Conservation (phyloP, 2,797 vertebrate genomes). For the Rhinophrynus dorsalis region DNA sequence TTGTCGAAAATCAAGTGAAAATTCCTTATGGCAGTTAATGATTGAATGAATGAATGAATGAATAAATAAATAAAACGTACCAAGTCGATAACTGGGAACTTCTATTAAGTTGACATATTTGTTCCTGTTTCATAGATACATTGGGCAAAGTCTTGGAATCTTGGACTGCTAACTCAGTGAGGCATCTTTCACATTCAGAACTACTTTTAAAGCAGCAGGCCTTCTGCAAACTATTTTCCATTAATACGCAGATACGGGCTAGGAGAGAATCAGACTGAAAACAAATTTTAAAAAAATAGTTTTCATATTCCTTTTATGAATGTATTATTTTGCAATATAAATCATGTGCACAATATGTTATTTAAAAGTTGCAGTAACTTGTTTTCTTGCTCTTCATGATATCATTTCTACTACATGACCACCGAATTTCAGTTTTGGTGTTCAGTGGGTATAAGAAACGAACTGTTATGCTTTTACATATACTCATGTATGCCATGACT, state of each 20-base stretch:
- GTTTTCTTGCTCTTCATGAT: too few relatives aligned
- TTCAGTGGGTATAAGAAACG: too few relatives aligned
- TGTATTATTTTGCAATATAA: background rate
- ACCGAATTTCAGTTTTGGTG: too few relatives aligned
- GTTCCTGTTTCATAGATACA: background rate
- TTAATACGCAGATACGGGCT: background rate
- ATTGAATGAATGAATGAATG: too few relatives aligned
- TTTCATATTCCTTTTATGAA: too few relatives aligned
- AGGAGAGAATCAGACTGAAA: conserved; percentile 6
- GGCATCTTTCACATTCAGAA: background rate
- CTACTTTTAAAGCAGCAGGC: conserved; percentile 1
- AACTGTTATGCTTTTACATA: too few relatives aligned
- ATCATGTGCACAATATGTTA: too few relatives aligned
- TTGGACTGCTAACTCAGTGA: conserved; percentile 9
- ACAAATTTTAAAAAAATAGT: background rate
- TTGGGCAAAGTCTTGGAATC: background rate
- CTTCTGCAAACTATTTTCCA: background rate
- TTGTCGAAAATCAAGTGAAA: background rate
- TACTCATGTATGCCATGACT: too few relatives aligned
- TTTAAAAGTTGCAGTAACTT: too few relatives aligned
- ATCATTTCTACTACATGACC: too few relatives aligned
- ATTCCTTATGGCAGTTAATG: background rate
- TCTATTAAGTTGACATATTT: background rate
- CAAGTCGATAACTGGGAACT: background rate
- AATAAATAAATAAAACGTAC: background rate